Percentiles rank a stretch among this genome's conserved stretches.
Conservation (phyloP, 1,140 invertebrate genomes). For the Wasmannia auropunctata region DNA sequence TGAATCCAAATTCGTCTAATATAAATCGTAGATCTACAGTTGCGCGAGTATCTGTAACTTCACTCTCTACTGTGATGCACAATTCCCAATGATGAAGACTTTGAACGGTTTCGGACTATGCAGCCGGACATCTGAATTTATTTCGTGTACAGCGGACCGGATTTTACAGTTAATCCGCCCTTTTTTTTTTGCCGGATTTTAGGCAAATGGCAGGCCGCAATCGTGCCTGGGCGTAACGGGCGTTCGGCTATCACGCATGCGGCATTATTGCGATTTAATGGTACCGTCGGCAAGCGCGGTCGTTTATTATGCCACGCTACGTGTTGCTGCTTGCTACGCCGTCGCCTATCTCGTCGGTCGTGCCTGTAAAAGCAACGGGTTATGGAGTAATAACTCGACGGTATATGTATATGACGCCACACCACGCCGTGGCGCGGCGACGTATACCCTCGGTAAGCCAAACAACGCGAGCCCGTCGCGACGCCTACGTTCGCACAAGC, state of each 20-base stretch:
- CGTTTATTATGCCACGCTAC: constrained; percentile 66
- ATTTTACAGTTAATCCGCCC: constrained; percentile 17
- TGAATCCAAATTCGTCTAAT: background rate
- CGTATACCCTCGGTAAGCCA: constrained; percentile 33
- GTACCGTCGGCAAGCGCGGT: constrained; percentile 25
- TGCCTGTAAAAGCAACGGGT: constrained; percentile 67
- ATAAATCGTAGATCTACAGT: background rate
- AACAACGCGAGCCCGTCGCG: constrained; percentile 38
- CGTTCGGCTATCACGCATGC: constrained; percentile 21
- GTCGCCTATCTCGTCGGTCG: constrained; percentile 59
- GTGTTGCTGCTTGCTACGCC: constrained; percentile 52
- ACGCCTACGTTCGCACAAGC: constrained; percentile 44
- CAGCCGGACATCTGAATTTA: constrained; percentile 4
- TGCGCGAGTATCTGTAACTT: background rate
- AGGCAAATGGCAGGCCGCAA: background rate
- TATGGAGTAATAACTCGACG: constrained; percentile 70
- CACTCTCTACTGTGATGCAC: background rate
- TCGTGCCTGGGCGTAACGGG: constrained; percentile 12
- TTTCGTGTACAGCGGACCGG: background rate
- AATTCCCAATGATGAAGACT: constrained; percentile 13
- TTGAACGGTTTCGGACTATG: background rate
- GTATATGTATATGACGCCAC: constrained; percentile 29
- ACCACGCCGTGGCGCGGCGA: background rate
- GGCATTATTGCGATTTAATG: constrained; percentile 55
- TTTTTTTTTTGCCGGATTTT: constrained; percentile 4